A percentile compares a stretch with the other conserved stretches of the same genome.
phyloP scores from a whole-genome alignment of 2,888 invertebrate species.

The Polydrusus tereticollis region DNA sequence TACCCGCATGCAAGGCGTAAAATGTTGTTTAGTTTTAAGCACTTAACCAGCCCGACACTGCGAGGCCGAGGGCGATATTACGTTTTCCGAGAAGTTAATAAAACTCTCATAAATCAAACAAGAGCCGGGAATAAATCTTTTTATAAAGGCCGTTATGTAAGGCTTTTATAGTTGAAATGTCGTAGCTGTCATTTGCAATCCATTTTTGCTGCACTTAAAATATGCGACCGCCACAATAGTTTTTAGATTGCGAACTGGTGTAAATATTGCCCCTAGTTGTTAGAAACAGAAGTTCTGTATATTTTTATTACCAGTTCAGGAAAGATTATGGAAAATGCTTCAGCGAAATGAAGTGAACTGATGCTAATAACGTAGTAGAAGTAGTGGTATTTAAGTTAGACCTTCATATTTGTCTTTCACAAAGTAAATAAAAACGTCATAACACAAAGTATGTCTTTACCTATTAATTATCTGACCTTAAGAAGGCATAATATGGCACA shows the following conservation, averaged over 20 bases:
- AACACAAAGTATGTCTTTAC: too few relatives aligned
- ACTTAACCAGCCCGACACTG: slow-evolving; percentile 21
- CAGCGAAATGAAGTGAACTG: too few relatives aligned
- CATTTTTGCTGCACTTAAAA: slow-evolving; percentile 23
- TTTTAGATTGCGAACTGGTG: slow-evolving; percentile 1
- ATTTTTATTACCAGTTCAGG: too few relatives aligned
- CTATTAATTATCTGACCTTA: too few relatives aligned
- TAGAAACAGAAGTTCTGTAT: background rate
- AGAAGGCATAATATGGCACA: too few relatives aligned
- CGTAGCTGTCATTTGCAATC: slow-evolving; percentile 34
- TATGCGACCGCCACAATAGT: background rate
- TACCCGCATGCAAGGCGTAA: background rate
- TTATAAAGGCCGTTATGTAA: slow-evolving; percentile 39
- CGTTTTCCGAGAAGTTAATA: slow-evolving; percentile 40
- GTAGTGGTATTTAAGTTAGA: too few relatives aligned
- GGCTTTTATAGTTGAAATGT: slow-evolving; percentile 39
- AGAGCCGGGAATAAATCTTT: slow-evolving; percentile 42
- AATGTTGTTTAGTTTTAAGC: too few relatives aligned
- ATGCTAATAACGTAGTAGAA: too few relatives aligned
- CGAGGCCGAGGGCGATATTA: slow-evolving; percentile 24
- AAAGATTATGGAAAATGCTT: too few relatives aligned
- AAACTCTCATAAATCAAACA: slow-evolving; percentile 46
- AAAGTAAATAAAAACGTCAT: too few relatives aligned
- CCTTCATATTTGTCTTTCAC: too few relatives aligned
- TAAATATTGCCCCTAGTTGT: background rate